Base-by-base conservation (phyloP, 37 sponge, comb jelly and placozoan genomes). In the Axinella damicornis region DNA sequence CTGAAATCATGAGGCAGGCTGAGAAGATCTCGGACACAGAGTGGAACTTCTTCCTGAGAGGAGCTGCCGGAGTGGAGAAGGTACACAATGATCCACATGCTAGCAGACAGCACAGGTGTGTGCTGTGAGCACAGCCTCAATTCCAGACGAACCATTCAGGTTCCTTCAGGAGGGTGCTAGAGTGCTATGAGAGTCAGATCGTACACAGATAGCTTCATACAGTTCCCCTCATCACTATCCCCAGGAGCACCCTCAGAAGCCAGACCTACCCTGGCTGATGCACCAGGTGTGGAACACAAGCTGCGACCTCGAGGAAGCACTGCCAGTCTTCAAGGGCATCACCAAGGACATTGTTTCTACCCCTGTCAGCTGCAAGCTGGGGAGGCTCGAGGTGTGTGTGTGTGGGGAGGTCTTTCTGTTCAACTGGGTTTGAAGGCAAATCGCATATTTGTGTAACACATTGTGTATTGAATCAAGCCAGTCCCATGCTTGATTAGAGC, bases 31-130 rank as follows among this genome's bases (percentile, higher is more conserved):
- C 83, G 57, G 81, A 80, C 82, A 92, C 70, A 19, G 99, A 99
- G 62, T 99, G 99, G 99, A 96, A 95, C 83, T 99, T 78, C 90
- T 99, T 99, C 85, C 83, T 99, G 58, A 75, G 99, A 71, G 99
- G 99, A 32, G 88, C 94, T 27, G 90, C 97, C 37, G 90, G 78
- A 46, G 46, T 46, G 46, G 46, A 46, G 46, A 46, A 46, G 46
- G 46, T 46, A 46, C n/a, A n/a, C n/a, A n/a, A n/a, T n/a, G n/a
- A n/a, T n/a, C n/a, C n/a, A n/a, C n/a, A n/a, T n/a, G n/a, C n/a
- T n/a, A n/a, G n/a, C n/a, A n/a, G n/a, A n/a, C n/a, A n/a, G n/a
- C n/a, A n/a, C n/a, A n/a, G n/a, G n/a, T n/a, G n/a, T n/a, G n/a
- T n/a, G n/a, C n/a, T n/a, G n/a, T n/a, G n/a, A n/a, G n/a, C n/a